Evolutionary conservation across 2,113 vertebrate species (phyloP), one percentile per base, ranked within the genome.

Genomic region (Oceanodroma tethys): DNA sequence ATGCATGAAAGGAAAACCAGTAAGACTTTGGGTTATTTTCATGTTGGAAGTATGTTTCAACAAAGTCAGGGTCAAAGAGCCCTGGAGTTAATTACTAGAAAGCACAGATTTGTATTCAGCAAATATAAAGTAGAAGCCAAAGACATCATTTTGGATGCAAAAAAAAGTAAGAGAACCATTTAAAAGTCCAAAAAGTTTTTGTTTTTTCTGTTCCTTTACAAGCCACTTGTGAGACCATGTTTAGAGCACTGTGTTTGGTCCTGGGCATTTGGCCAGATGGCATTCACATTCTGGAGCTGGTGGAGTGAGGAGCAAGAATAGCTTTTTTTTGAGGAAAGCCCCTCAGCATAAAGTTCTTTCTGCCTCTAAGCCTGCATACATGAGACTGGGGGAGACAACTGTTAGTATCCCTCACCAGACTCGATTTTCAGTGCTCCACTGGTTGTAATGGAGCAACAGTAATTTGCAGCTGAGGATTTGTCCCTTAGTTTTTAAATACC

Each of bases 341-440:
- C 43, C 47, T 67, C 59, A 81, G 47, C 82, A 84, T 16, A 68
- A 42, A 81, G 58, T 32, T 72, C 30, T 55, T 65, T 65, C 73
- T 93, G 43, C 66, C 60, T 83, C 48, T 18, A 75, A 79, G 34
- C 13, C 43, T 36, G 21, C 36, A 34, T 3, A 65, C 32, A 5
- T 4, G 10, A 88, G 36, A n/a, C 0, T 38, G 18, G 21, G 43
- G 25, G 16, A 84, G 55, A 34, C 1, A 1, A 43, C 0, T 40
- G 45, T n/a, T 26, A 80, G 29, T 10, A 47, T 34, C 16, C 59
- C 32, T 42, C 63, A 38, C 22, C 53, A 23, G 29, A 75, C 48
- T 5, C n/a, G 42, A 26, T 3, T 6, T 42, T 32, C n/a, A 47
- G 36, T 29, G 52, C 58, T 82, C 58, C 53, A 34, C 27, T 20